Evolutionary conservation across 2,797 vertebrate species (phyloP).

Genomic region (Thamnophis elegans): DNA sequence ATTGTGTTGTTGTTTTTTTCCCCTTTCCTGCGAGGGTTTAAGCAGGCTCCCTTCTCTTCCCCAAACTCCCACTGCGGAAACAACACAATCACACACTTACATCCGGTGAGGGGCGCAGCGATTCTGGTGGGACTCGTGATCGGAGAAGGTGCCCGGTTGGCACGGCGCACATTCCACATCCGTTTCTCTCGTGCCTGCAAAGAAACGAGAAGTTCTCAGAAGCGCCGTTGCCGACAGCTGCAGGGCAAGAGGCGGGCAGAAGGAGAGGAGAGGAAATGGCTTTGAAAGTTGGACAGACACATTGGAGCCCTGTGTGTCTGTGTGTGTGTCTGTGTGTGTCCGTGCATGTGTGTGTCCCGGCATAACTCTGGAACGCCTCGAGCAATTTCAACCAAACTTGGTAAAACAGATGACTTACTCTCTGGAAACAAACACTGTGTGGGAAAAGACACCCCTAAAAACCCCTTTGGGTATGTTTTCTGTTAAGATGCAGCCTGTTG

Average conservation of each 20-base stretch:
- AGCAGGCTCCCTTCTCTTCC: not conserved
- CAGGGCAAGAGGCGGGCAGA: not conserved
- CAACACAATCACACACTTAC: conserved; percentile 49
- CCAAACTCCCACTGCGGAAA: not conserved
- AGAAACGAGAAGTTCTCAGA: conserved; percentile 2
- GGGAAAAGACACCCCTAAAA: too few species aligned
- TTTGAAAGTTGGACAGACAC: not conserved
- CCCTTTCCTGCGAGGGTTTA: not conserved
- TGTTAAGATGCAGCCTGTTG: too few species aligned
- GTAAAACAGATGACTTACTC: too few species aligned
- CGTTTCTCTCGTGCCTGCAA: conserved; percentile 52
- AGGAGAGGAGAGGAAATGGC: not conserved
- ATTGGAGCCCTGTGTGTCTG: not conserved
- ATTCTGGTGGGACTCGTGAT: conserved; percentile 54
- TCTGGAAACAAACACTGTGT: too few species aligned
- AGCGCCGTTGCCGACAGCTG: conserved; percentile 20
- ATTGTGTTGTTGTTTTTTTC: not conserved
- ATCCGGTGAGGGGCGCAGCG: conserved; percentile 58
- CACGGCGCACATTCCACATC: conserved; percentile 61
- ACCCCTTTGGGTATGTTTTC: too few species aligned
- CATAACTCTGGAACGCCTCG: too few species aligned
- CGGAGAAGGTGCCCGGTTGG: conserved; percentile 63
- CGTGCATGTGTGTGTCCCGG: too few species aligned
- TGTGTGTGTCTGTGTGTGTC: too few species aligned
- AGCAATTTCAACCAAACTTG: too few species aligned